phyloP scores from a whole-genome alignment of 2,113 vertebrate species.

The Origma solitaria region DNA sequence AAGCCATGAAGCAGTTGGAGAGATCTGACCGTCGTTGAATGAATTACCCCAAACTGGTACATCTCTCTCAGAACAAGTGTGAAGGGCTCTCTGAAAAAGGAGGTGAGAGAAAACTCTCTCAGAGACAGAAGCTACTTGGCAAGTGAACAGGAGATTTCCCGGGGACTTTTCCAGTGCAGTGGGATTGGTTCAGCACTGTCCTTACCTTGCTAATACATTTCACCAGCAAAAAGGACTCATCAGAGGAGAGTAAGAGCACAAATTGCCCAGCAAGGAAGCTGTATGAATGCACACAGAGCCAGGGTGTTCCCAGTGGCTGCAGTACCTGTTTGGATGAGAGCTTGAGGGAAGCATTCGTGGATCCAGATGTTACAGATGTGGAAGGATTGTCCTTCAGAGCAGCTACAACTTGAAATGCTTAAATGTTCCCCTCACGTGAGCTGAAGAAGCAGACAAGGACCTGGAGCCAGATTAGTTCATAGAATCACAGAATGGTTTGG shows the following conservation, averaged over 20 bases:
- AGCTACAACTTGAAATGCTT: neutral
- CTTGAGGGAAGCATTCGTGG: neutral
- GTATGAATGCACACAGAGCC: neutral
- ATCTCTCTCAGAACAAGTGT: neutral
- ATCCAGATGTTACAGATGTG: neutral
- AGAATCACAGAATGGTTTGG: neutral
- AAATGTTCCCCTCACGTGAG: neutral
- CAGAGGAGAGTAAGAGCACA: neutral
- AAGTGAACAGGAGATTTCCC: neutral
- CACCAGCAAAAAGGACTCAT: neutral
- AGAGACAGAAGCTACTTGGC: neutral
- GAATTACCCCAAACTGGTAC: constrained; percentile 35
- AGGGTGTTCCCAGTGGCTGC: neutral
- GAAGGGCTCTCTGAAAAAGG: neutral
- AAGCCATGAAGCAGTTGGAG: constrained; percentile 10
- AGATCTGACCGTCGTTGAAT: constrained; percentile 28
- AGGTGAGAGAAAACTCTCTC: neutral
- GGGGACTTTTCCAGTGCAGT: neutral
- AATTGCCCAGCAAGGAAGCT: neutral
- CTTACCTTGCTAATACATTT: neutral
- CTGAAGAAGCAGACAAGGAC: neutral
- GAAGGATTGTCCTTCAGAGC: neutral
- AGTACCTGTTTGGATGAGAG: neutral
- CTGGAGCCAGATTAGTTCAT: neutral
- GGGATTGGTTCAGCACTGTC: neutral